phyloP scores from a whole-genome alignment of 2,888 invertebrate genomes.

The Cantharis rustica region DNA sequence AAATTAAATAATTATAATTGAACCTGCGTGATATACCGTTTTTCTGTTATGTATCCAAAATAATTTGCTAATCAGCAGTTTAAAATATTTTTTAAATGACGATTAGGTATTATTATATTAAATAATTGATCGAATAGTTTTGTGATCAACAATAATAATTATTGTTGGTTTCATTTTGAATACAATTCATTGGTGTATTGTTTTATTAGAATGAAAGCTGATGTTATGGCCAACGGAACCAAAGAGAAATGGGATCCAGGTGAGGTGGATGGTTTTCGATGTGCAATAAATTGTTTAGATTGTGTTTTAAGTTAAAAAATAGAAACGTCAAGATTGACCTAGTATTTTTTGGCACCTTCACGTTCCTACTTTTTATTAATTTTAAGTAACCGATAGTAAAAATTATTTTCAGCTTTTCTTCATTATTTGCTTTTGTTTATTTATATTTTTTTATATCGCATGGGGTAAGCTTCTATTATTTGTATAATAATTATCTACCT shows the following conservation, averaged over 20 bases:
- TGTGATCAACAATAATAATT: not conserved
- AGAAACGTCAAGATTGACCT: not conserved
- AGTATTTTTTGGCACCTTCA: not conserved
- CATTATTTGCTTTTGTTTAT: not conserved
- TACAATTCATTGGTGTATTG: conserved; percentile 5
- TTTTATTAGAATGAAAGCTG: conserved; percentile 61
- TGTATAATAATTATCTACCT: not conserved
- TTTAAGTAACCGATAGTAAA: not conserved
- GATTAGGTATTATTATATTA: not conserved
- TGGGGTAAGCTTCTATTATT: not conserved
- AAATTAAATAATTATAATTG: not conserved
- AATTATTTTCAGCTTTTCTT: not conserved
- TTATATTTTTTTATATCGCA: not conserved
- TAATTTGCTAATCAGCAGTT: not conserved
- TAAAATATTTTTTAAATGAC: not conserved
- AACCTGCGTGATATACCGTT: not conserved
- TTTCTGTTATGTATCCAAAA: not conserved
- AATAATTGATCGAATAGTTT: not conserved
- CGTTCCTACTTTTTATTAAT: not conserved
- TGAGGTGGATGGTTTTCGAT: conserved; percentile 46
- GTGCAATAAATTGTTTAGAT: not conserved
- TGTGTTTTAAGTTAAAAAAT: not conserved
- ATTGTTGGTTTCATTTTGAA: not conserved
- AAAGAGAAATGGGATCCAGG: conserved; percentile 65
- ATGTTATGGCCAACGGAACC: conserved; percentile 62